phyloP scores from a whole-genome alignment of 2,888 invertebrate genomes.

The Macrosoma leucophasiata region DNA sequence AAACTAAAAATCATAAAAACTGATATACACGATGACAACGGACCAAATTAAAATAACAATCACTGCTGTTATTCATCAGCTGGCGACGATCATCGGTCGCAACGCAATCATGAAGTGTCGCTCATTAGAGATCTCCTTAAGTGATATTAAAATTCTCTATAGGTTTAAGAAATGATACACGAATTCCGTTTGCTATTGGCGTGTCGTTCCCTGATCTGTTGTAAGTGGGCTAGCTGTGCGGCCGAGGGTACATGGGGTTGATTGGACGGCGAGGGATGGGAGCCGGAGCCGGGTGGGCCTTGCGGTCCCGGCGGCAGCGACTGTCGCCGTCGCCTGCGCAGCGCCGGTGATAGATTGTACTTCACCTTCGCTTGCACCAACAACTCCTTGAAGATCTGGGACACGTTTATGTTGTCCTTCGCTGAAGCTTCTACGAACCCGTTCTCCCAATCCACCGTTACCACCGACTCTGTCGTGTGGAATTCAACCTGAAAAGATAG shows the following conservation, averaged over 20 bases:
- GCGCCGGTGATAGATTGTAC: constrained; percentile 90
- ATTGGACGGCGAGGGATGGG: constrained; percentile 56
- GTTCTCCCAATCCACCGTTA: constrained; percentile 93
- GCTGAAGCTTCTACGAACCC: constrained; percentile 95
- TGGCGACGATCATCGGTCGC: too few species aligned
- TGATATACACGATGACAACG: too few species aligned
- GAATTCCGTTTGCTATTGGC: constrained; percentile 86
- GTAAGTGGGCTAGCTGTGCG: constrained; percentile 88
- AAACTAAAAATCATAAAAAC: too few species aligned
- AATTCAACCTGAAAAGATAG: constrained; percentile 80
- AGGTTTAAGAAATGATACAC: constrained; percentile 84
- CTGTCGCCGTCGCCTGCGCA: constrained; percentile 85
- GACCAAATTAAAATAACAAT: too few species aligned
- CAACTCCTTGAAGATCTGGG: constrained; percentile 90
- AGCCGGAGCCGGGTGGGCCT: constrained; percentile 67
- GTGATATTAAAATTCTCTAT: constrained; percentile 1
- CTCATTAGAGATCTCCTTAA: neutral
- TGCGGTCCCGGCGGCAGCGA: constrained; percentile 82
- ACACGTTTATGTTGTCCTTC: constrained; percentile 88
- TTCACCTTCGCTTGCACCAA: constrained; percentile 92
- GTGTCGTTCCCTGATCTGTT: constrained; percentile 87
- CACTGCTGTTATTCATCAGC: too few species aligned
- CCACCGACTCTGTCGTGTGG: constrained; percentile 88
- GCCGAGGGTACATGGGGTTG: constrained; percentile 84
- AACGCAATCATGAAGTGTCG: too few species aligned